Percentiles rank a stretch among this genome's conserved stretches.
Conservation (phyloP, 2,797 vertebrate species). For the Chaunax sp. region DNA sequence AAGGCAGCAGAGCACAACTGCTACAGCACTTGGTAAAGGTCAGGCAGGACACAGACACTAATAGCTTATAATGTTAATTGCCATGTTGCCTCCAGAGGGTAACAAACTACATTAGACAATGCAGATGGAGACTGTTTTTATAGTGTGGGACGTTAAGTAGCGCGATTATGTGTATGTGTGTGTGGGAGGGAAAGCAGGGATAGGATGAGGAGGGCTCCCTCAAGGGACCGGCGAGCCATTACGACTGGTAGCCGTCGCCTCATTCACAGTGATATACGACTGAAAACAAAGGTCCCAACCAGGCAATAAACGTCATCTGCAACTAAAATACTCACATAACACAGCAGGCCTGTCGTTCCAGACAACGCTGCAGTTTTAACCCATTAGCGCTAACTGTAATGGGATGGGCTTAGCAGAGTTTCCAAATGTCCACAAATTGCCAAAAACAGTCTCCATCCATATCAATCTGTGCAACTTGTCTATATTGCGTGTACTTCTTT, state of each 20-base stretch:
- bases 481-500: neutral
- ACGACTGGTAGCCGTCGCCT: constrained; percentile 54
- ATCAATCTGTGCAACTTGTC: neutral
- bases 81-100: constrained; percentile 40
- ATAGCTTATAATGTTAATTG: constrained; percentile 66
- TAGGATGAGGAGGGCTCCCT: constrained; percentile 14
- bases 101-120: constrained; percentile 61
- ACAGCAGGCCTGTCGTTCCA: constrained; percentile 26
- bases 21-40: constrained; percentile 64
- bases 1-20: constrained; percentile 46
- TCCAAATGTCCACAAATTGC: neutral
- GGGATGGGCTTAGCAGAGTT: neutral
- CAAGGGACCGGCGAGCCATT: constrained; percentile 25
- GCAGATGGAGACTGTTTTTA: constrained; percentile 47
- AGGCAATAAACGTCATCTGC: constrained; percentile 52
- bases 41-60: constrained; percentile 51
- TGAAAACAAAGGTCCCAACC: constrained; percentile 41
- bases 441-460: neutral
- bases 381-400: constrained; percentile 14
- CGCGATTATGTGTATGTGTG: constrained; percentile 19
- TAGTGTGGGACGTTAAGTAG: constrained; percentile 15
- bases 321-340: constrained; percentile 48
- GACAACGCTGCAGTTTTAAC: constrained; percentile 24
- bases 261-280: constrained; percentile 54
- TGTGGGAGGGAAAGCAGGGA: neutral